Percentiles rank a stretch among this genome's conserved stretches.
Conservation (phyloP, 2,113 vertebrate genomes). For the Odontophorus gujanensis region DNA sequence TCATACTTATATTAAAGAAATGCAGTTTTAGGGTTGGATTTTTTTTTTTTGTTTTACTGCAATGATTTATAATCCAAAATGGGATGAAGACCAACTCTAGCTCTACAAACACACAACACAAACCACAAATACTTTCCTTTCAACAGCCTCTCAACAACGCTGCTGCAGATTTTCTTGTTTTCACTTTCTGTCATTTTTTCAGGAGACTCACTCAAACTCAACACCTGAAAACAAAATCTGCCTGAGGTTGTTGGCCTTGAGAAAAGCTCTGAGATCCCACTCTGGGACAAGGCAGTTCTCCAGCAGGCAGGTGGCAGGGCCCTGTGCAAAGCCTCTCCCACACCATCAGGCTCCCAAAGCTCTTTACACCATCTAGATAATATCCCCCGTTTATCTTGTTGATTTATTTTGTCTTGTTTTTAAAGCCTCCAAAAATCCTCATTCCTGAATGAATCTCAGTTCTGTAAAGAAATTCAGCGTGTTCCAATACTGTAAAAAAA, state of each 20-base stretch:
- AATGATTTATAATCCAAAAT: conserved; percentile 23
- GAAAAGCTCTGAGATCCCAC: background rate
- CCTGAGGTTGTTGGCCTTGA: background rate
- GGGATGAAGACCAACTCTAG: background rate
- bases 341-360: background rate
- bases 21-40: background rate
- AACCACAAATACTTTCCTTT: background rate
- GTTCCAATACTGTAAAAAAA: background rate
- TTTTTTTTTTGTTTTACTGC: background rate
- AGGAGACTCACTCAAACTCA: conserved; percentile 17
- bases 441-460: background rate
- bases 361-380: background rate
- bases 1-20: background rate
- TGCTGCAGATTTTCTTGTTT: background rate
- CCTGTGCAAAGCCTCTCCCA: background rate
- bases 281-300: background rate
- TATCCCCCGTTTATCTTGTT: background rate
- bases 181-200: background rate
- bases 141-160: background rate
- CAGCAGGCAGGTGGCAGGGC: background rate
- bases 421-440: background rate
- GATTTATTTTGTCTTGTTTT: background rate
- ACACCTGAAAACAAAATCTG: background rate
- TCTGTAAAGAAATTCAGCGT: background rate
- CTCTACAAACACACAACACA: background rate